Conservation (phyloP, 2,113 vertebrate species). For the Forbesichthys agassizii region DNA sequence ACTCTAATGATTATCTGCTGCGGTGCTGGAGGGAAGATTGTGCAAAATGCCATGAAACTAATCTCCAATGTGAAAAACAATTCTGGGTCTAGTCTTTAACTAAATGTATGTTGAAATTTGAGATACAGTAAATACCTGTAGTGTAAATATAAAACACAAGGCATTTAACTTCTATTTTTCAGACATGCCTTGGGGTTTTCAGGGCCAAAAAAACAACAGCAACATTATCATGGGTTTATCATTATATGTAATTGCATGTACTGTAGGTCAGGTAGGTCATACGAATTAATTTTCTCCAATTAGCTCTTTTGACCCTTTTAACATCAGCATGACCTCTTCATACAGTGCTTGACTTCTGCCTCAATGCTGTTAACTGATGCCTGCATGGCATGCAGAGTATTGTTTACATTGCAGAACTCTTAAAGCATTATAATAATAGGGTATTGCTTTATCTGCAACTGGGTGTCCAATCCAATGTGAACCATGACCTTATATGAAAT, state of each 20-base stretch:
- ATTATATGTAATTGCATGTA: conserved; percentile 53
- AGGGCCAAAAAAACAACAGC: conserved; percentile 21
- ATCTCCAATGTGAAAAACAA: neutral
- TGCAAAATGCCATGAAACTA: neutral
- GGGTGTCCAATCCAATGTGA: too few relatives aligned
- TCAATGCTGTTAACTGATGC: conserved; percentile 42
- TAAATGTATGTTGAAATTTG: neutral
- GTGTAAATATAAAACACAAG: too few relatives aligned
- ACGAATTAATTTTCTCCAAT: conserved; percentile 61
- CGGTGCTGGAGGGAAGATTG: neutral
- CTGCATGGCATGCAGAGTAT: conserved; percentile 26
- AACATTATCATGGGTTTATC: conserved; percentile 48
- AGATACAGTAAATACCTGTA: too few relatives aligned
- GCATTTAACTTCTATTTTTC: too few relatives aligned
- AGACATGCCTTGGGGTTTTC: conserved; percentile 8
- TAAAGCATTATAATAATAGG: neutral
- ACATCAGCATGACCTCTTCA: conserved; percentile 57
- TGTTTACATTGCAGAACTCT: neutral
- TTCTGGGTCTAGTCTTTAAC: neutral
- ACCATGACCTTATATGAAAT: too few relatives aligned
- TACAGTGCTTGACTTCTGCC: conserved; percentile 42
- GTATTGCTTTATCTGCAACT: neutral
- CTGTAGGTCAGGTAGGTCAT: conserved; percentile 33
- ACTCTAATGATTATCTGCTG: conserved; percentile 1
- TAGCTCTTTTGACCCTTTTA: conserved; percentile 63